Evolutionary conservation across 2,797 vertebrate genomes (phyloP).

Genomic region (Botia kubotai): DNA sequence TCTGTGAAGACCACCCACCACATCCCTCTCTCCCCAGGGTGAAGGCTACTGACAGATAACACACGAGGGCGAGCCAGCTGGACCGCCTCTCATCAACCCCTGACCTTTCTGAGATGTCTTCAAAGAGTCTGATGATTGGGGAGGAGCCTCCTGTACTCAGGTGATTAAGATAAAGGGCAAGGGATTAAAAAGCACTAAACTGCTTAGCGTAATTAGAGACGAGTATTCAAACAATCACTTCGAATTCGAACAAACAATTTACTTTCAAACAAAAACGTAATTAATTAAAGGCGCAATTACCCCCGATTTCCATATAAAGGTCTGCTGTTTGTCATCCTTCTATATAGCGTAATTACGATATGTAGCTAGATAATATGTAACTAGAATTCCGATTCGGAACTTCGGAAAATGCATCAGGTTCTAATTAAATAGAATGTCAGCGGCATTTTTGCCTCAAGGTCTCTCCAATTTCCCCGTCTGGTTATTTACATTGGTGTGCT

Average conservation of each 20-base stretch:
- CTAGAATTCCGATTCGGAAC: too few relatives aligned
- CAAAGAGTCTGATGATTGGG: conserved; percentile 52
- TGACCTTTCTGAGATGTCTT: conserved; percentile 60
- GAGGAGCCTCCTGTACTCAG: conserved; percentile 49
- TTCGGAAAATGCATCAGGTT: too few relatives aligned
- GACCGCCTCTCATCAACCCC: conserved; percentile 44
- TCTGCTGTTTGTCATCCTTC: too few relatives aligned
- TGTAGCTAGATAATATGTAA: too few relatives aligned
- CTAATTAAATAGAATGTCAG: too few relatives aligned
- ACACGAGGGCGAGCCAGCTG: conserved; percentile 53
- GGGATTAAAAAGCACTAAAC: conserved; percentile 34
- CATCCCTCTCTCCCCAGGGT: conserved; percentile 15
- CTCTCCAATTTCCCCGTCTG: too few relatives aligned
- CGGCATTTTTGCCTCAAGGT: too few relatives aligned
- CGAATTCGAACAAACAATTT: not conserved
- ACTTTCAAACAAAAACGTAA: not conserved
- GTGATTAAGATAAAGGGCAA: conserved; percentile 60
- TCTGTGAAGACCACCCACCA: conserved; percentile 30
- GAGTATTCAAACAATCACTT: conserved; percentile 3
- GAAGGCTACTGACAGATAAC: conserved; percentile 40
- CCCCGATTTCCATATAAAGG: not conserved
- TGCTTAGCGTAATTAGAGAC: conserved; percentile 8
- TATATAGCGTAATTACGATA: too few relatives aligned
- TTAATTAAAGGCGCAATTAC: not conserved
- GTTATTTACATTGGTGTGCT: too few relatives aligned